Percentiles rank a stretch among this genome's conserved stretches.
Evolutionary conservation across 2,113 vertebrate species (phyloP).

Genomic region (Sitta europaea): DNA sequence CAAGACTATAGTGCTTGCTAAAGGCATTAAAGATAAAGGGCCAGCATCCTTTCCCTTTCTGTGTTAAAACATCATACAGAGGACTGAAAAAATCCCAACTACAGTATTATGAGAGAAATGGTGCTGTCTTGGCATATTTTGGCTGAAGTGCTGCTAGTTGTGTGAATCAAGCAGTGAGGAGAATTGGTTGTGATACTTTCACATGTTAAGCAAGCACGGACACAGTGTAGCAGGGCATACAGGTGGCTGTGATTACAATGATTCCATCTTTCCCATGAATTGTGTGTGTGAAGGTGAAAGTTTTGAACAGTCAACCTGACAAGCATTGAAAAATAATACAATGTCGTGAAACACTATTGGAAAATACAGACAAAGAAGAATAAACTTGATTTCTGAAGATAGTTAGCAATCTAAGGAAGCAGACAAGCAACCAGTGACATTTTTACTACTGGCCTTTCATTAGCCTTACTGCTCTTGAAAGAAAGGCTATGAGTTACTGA

Average conservation of each 20-base stretch:
- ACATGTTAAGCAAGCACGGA: background rate
- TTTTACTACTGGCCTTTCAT: background rate
- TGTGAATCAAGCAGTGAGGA: background rate
- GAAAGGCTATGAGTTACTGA: background rate
- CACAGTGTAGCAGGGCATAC: background rate
- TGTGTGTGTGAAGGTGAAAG: background rate
- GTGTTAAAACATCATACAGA: background rate
- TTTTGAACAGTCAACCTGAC: background rate
- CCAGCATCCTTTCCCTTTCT: no score
- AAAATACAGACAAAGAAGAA: background rate
- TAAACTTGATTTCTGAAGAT: background rate
- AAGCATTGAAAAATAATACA: background rate
- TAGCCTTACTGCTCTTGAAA: background rate
- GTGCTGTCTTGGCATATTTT: background rate
- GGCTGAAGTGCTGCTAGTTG: background rate
- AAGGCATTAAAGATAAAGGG: background rate
- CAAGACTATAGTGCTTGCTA: background rate
- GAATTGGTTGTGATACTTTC: background rate
- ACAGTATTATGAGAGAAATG: background rate
- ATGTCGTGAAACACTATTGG: rapidly evolving
- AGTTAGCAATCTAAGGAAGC: background rate
- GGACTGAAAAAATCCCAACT: background rate
- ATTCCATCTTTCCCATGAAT: background rate
- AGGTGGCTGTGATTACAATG: background rate
- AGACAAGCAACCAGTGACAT: background rate